These are phyloP conservation scores for Melikaiella ostensackeni DNA, from an alignment of 2,888 invertebrate genomes.

Conservation along the genomic window DNA sequence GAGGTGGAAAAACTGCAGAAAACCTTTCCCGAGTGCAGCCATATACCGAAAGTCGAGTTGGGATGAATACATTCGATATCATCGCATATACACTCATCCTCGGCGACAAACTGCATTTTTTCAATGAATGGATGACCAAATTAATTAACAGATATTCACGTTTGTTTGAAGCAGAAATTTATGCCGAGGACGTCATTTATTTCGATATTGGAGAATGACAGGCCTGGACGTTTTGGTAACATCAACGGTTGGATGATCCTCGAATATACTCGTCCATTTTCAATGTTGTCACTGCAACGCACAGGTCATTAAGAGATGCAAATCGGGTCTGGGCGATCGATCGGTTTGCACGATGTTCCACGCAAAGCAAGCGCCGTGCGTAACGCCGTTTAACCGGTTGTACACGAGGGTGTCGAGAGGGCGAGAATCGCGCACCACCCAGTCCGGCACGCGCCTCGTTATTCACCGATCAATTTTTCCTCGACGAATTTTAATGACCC, in stretches of 20 bases:
- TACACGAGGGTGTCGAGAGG: conserved; percentile 65
- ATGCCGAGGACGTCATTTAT: conserved; percentile 11
- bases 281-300: conserved; percentile 36
- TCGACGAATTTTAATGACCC: conserved; percentile 70
- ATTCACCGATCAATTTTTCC: conserved; percentile 68
- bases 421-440: conserved; percentile 69
- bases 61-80: no score
- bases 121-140: background rate
- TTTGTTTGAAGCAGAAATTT: conserved; percentile 8
- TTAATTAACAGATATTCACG: conserved; percentile 1
- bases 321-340: conserved; percentile 71
- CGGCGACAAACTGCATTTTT: background rate
- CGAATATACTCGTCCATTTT: conserved; percentile 34
- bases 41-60: no score
- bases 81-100: no score
- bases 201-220: conserved; percentile 12
- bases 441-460: conserved; percentile 74
- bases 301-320: conserved; percentile 75
- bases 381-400: conserved; percentile 72
- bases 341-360: conserved; percentile 67
- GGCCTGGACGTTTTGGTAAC: conserved; percentile 7
- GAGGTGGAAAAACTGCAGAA: no score
- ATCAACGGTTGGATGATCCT: conserved; percentile 22
- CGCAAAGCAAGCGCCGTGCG: conserved; percentile 59
- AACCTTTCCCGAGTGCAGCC: no score